A percentile compares a stretch with the other conserved stretches of the same genome.
phyloP scores from a whole-genome alignment of 2,113 vertebrate species.

The Nannobrachium achirus region DNA sequence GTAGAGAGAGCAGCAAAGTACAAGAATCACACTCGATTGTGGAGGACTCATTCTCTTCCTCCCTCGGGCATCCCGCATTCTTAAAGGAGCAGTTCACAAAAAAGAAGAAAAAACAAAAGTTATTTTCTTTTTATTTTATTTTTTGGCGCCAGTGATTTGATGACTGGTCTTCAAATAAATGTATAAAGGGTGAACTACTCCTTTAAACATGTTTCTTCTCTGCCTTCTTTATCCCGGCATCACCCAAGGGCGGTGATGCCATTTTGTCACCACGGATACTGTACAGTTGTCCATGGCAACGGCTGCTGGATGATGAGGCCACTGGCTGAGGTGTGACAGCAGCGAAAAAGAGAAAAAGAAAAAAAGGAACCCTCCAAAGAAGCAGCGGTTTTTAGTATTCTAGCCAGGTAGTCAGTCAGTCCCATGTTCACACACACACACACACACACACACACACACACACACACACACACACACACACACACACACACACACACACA shows the following conservation, averaged over 20 bases:
- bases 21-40: no score
- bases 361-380: no score
- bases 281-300: slow-evolving; percentile 41
- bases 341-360: no score
- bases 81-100: no score
- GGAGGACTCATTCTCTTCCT: no score
- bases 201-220: background rate
- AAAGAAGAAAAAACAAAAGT: no score
- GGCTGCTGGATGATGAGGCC: slow-evolving; percentile 42
- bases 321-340: slow-evolving; percentile 50
- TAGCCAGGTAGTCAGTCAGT: slow-evolving; percentile 50
- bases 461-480: background rate
- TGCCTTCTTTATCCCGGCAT: background rate
- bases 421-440: background rate
- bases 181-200: background rate
- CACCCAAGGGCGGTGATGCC: background rate
- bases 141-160: no score
- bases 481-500: background rate
- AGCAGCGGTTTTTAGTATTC: slow-evolving; percentile 68
- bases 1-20: no score
- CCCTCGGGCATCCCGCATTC: no score
- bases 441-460: background rate
- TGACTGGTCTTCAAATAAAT: background rate
- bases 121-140: no score
- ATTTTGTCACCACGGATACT: slow-evolving; percentile 45